phyloP scores from a whole-genome alignment of 2,797 vertebrate genomes.

The Scolopax rusticola region DNA sequence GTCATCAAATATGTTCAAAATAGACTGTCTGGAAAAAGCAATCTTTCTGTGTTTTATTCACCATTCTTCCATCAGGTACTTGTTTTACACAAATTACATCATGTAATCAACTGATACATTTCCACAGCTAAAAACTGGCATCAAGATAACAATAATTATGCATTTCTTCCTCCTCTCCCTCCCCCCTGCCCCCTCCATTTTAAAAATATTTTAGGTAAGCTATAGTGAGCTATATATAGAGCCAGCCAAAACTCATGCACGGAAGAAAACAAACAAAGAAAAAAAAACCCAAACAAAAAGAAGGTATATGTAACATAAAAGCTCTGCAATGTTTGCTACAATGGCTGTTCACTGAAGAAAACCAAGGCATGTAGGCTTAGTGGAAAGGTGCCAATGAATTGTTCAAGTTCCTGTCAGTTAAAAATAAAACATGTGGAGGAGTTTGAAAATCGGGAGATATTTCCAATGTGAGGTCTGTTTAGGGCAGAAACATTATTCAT shows the following conservation, averaged over 20 bases:
- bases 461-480: neutral
- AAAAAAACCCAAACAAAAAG: neutral
- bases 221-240: neutral
- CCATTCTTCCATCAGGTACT: neutral
- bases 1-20: neutral
- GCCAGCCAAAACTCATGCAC: neutral
- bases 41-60: neutral
- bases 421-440: neutral
- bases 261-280: neutral
- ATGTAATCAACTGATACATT: neutral
- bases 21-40: neutral
- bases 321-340: neutral
- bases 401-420: neutral
- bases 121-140: neutral
- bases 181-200: neutral
- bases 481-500: neutral
- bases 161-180: neutral
- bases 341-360: neutral
- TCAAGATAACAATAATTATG: neutral
- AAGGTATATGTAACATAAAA: neutral
- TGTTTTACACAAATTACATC: neutral
- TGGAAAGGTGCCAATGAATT: neutral
- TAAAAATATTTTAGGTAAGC: neutral
- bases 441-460: neutral
- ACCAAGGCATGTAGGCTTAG: neutral